These are phyloP conservation scores for Neogale vison DNA, from an alignment of 2,113 vertebrate genomes.

Conservation along the genomic window DNA sequence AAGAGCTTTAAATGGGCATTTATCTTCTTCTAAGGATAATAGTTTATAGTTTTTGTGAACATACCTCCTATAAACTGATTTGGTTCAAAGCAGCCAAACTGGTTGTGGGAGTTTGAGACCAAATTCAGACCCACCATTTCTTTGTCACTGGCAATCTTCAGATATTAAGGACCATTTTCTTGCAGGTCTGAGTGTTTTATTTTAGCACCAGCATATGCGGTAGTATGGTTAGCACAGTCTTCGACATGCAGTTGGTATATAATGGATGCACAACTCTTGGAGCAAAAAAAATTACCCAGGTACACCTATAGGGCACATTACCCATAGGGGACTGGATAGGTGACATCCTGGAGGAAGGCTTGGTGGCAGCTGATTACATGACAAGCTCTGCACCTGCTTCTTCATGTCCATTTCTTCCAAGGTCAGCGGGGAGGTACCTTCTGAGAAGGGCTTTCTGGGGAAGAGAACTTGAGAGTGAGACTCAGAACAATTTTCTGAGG, in stretches of 20 bases:
- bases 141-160: background rate
- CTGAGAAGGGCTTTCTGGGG: background rate
- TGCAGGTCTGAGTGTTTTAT: background rate
- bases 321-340: background rate
- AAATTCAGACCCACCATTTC: background rate
- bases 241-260: background rate
- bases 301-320: too few relatives aligned
- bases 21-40: slow-evolving; percentile 1
- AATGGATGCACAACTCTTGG: background rate
- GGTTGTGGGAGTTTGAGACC: background rate
- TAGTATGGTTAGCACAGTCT: background rate
- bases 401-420: background rate
- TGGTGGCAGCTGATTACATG: background rate
- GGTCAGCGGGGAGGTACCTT: background rate
- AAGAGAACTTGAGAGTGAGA: background rate
- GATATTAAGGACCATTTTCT: background rate
- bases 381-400: background rate
- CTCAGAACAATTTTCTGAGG: background rate
- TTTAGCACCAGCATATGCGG: background rate
- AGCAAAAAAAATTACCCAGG: background rate
- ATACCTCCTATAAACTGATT: background rate
- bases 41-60: background rate
- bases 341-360: background rate
- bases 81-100: background rate
- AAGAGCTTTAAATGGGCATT: background rate